phyloP scores from a whole-genome alignment of 2,797 vertebrate species.

The Mormyrops attenuatus region DNA sequence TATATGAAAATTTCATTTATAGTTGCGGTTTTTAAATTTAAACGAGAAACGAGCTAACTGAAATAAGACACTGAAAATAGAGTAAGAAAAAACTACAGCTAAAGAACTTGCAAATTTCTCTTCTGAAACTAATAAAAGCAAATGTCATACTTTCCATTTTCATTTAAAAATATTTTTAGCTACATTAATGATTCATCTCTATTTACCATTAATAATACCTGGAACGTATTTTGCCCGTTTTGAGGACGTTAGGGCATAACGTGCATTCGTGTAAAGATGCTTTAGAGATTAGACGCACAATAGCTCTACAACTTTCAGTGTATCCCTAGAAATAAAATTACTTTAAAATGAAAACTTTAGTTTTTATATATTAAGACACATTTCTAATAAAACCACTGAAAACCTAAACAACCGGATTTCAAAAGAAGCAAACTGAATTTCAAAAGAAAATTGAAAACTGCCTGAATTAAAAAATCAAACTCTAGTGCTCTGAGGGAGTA shows the following conservation, averaged over 20 bases:
- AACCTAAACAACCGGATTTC: neutral
- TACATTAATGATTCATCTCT: neutral
- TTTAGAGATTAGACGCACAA: neutral
- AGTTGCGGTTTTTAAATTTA: too few relatives aligned
- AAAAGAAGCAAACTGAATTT: neutral
- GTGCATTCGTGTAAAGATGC: neutral
- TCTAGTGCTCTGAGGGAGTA: neutral
- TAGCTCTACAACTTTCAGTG: neutral
- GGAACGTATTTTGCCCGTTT: neutral
- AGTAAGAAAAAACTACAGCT: neutral
- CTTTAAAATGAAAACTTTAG: neutral
- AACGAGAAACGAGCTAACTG: neutral
- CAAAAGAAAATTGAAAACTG: neutral
- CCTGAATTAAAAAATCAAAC: neutral
- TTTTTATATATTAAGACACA: neutral
- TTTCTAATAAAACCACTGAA: neutral
- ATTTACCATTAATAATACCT: neutral
- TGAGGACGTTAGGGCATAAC: neutral
- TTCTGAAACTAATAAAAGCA: neutral
- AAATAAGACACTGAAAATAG: neutral
- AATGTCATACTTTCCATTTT: neutral
- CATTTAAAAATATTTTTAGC: neutral
- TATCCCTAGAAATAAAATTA: neutral
- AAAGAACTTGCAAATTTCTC: neutral
- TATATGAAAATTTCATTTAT: neutral